Base-by-base conservation (phyloP, 2,888 invertebrate genomes). In the Germaria angustata region DNA sequence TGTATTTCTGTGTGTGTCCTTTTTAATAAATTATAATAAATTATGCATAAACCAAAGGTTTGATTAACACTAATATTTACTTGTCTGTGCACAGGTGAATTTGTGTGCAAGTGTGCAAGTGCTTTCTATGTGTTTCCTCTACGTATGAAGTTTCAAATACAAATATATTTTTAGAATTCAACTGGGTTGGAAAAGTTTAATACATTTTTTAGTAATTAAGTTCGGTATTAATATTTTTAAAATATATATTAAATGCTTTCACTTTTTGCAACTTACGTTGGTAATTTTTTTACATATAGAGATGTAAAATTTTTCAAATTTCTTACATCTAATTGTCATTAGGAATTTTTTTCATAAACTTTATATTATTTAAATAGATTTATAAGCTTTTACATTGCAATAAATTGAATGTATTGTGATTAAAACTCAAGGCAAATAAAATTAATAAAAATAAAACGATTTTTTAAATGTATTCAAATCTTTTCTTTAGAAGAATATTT, bases 221-320 rank as follows among this genome's bases (percentile, higher is more conserved):
- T 55, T 65, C 39, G 2, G 9, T 51, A 5, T 44, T 41, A 51
- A 15, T 8, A 55, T 17, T 32, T 36, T 57, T n/a, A n/a, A n/a
- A 34, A 36, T 28, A 1, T 44, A 9, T 77, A 61, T 34, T 17
- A 1, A 49, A 41, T 57, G 3, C 4, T 20, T 66, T 51, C 17
- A 7, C 17, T 39, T 51, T 51, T 22, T 2, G 24, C 13, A 80
- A 82, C 81, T 82, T 78, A 82, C 81, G 53, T 78, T 82, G 41
- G 73, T 28, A 57, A 75, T 66, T 66, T 82, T 75, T 75, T 71
- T 79, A 75, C 82, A 82, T 65, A 53, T 69, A 66, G 28, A 79
- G 8, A 51, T 59, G 57, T 79, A 79, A 34, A 79, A 44, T 44
- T 53, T 66, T 28, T 75, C 59, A 22, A 82, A 75, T 71, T 82